Percentiles rank a stretch among this genome's conserved stretches.
phyloP scores from a whole-genome alignment of 1,140 invertebrate species.

The Panagrolaimus sp. region DNA sequence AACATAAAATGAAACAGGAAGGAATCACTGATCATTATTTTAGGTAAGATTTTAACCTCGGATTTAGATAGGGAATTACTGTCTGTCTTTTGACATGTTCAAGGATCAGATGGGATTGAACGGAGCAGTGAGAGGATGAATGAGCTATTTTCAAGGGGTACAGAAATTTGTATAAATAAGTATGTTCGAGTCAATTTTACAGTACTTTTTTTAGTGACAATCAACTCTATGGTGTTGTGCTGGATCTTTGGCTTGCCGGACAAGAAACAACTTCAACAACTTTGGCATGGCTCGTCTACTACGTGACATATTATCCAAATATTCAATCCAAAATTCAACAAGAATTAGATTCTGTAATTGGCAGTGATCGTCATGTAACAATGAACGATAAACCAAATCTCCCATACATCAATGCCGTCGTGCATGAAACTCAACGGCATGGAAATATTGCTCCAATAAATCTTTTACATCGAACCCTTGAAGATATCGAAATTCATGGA shows the following conservation, averaged over 20 bases:
- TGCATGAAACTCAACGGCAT: not conserved
- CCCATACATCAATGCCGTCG: constrained; percentile 19
- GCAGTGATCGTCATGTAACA: not conserved
- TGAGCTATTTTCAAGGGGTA: no score
- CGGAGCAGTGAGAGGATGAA: no score
- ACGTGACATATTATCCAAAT: constrained; percentile 6
- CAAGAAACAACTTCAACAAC: not conserved
- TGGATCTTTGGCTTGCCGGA: not conserved
- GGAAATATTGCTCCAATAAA: not conserved
- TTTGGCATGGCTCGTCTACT: not conserved
- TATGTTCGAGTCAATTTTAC: no score
- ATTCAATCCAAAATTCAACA: not conserved
- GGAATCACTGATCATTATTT: not conserved
- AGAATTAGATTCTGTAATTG: not conserved
- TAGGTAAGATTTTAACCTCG: not conserved
- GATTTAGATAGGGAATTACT: not conserved
- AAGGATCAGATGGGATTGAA: no score
- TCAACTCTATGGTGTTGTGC: constrained; percentile 10
- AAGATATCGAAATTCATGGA: not conserved
- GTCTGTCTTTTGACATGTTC: not conserved
- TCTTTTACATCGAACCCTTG: not conserved
- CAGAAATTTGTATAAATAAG: no score
- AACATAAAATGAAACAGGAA: not conserved
- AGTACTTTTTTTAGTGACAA: not conserved
- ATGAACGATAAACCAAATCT: not conserved